A percentile compares a stretch with the other conserved stretches of the same genome.
phyloP scores from a whole-genome alignment of 1,140 invertebrate genomes.

The Caenorhabditis inopinata region DNA sequence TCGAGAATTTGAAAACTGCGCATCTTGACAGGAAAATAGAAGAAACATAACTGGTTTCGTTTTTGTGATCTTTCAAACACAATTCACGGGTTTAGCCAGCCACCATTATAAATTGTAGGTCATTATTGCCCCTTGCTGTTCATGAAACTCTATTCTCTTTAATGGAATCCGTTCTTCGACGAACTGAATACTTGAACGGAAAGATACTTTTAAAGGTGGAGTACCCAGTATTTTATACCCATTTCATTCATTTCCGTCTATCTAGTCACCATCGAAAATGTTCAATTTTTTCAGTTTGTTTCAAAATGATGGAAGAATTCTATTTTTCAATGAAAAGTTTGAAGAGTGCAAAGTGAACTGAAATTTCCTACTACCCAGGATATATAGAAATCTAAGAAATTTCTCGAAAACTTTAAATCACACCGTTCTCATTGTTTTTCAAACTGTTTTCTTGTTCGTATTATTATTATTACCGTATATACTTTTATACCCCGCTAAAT shows the following conservation, averaged over 20 bases:
- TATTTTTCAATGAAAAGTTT: too few species aligned
- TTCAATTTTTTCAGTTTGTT: too few species aligned
- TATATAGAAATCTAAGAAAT: too few species aligned
- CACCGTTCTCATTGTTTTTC: too few species aligned
- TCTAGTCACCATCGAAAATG: too few species aligned
- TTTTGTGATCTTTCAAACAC: background rate
- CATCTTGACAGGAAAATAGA: conserved; percentile 7
- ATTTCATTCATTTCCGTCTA: background rate
- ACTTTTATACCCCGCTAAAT: too few species aligned
- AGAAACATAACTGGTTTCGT: background rate
- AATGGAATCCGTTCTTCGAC: conserved; percentile 21
- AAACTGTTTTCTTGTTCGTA: too few species aligned
- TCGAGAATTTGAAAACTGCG: too few species aligned
- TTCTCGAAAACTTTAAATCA: too few species aligned
- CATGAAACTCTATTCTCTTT: background rate
- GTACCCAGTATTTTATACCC: background rate
- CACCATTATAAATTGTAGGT: conserved; percentile 13
- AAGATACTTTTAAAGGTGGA: conserved; percentile 12
- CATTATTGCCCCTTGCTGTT: background rate
- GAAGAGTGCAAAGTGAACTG: background rate
- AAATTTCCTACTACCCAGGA: too few species aligned
- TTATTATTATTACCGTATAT: too few species aligned
- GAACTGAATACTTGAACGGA: background rate
- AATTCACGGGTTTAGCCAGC: conserved; percentile 6
- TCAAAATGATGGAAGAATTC: too few species aligned